These are phyloP conservation scores for Pseudochaenichthys georgianus DNA, from an alignment of 2,797 vertebrate genomes.

Conservation along the genomic window DNA sequence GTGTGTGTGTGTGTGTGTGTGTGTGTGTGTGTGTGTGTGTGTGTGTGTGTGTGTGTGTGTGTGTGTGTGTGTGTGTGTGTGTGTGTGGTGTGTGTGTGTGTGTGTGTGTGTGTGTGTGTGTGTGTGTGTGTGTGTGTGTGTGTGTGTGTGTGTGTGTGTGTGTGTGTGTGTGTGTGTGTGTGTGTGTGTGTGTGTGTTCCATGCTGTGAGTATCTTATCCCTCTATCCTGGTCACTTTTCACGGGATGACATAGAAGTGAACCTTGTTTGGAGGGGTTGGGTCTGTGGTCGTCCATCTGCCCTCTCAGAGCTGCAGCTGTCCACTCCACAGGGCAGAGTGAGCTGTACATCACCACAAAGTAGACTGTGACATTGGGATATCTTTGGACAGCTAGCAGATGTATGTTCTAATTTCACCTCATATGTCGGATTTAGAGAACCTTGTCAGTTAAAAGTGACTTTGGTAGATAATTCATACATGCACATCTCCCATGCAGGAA, in stretches of 20 bases:
- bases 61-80: too few relatives aligned
- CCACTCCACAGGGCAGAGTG: conserved; percentile 14
- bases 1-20: too few relatives aligned
- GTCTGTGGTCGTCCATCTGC: conserved; percentile 20
- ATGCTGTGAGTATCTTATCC: conserved; percentile 16
- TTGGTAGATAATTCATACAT: conserved; percentile 17
- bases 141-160: too few relatives aligned
- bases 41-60: too few relatives aligned
- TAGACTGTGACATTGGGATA: conserved; percentile 47
- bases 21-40: too few relatives aligned
- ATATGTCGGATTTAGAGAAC: conserved; percentile 41
- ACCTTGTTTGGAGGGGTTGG: conserved; percentile 35
- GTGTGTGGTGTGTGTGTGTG: too few relatives aligned
- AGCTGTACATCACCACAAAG: conserved; percentile 43
- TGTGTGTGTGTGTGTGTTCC: neutral
- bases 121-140: too few relatives aligned
- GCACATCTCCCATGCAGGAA: conserved; percentile 43
- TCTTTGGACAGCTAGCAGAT: conserved; percentile 54
- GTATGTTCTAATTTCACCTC: conserved; percentile 54
- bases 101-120: too few relatives aligned
- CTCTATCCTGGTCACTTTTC: conserved; percentile 11
- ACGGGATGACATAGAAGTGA: conserved; percentile 27
- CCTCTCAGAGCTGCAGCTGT: conserved; percentile 45
- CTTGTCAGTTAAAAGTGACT: conserved; percentile 19
- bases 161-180: too few relatives aligned